Evolutionary conservation across 2,888 invertebrate species (phyloP).

Genomic region (Sarcophaga caerulescens): DNA sequence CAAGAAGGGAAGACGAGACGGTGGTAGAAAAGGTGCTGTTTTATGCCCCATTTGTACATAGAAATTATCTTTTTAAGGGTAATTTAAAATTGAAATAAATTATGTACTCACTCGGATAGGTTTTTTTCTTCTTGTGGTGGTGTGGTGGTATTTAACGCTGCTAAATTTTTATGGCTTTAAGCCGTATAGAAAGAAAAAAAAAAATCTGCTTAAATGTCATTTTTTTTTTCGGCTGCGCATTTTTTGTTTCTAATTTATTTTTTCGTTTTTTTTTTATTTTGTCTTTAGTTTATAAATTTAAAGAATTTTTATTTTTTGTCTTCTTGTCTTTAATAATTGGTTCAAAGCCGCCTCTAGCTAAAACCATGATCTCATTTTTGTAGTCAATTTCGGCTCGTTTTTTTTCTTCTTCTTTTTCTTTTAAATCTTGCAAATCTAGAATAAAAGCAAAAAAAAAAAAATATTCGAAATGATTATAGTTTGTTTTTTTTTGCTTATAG

Average conservation of each 20-base stretch:
- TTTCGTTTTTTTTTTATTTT: neutral
- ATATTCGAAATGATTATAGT: neutral
- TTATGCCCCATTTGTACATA: neutral
- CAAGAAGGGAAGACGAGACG: too few relatives aligned
- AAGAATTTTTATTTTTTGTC: slow-evolving; percentile 38
- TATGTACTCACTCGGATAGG: neutral
- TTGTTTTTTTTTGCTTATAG: slow-evolving; percentile 45
- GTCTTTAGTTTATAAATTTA: slow-evolving; percentile 28
- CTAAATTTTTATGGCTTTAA: slow-evolving; percentile 41
- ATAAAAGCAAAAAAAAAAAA: slow-evolving; percentile 8
- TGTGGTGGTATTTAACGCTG: neutral
- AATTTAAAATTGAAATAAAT: neutral
- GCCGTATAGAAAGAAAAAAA: slow-evolving; percentile 4
- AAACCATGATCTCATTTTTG: slow-evolving; percentile 66
- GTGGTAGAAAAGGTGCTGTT: too few relatives aligned
- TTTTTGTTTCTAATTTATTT: slow-evolving; percentile 19
- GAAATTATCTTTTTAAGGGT: slow-evolving; percentile 11
- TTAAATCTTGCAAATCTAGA: too few relatives aligned
- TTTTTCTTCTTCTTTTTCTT: slow-evolving; percentile 3
- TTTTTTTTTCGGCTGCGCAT: slow-evolving; percentile 25
- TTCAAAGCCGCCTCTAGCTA: slow-evolving; percentile 63
- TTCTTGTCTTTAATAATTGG: slow-evolving; percentile 47
- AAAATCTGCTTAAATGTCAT: slow-evolving; percentile 50
- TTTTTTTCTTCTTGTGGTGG: too few relatives aligned
- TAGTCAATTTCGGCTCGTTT: slow-evolving; percentile 9